Evolutionary conservation across 2,113 vertebrate genomes (phyloP), one percentile per base, ranked within the genome.

Genomic region (Holacanthus passer): DNA sequence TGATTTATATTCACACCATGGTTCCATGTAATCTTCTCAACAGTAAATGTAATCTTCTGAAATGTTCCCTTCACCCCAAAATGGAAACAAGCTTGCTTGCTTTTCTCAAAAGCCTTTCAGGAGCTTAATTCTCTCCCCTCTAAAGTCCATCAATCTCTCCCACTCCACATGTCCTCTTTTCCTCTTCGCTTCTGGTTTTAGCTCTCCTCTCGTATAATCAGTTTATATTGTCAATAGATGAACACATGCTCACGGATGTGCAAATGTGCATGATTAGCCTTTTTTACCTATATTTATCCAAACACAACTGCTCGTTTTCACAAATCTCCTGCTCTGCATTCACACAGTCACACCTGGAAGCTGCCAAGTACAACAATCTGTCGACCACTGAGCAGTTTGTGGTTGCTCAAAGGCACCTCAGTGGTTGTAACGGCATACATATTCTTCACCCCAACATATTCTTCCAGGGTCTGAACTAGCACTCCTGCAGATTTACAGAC

Each of bases 31-130:
- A 75, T 78, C 47, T 63, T 71, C 65, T 75, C 14, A 35, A 53
- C 41, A 67, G n/a, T 60, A 79, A 79, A 65, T 73, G 56, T 71
- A 65, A 73, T 83, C 64, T 69, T 72, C 32, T 55, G n/a, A 68
- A 72, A 73, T 62, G 19, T 72, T 62, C 17, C n/a, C 29, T 4
- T 59, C 4, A 43, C 16, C 32, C 47, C 48, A 35, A 39, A 77
- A 39, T 55, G 67, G 56, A 63, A 69, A 71, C 31, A 78, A 58
- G 31, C 63, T 24, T 67, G 55, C 55, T 43, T 74, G 19, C 59
- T 72, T 72, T 62, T 47, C 73, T 67, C 20, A 55, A 77, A 75
- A 80, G 59, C 52, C 41, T 65, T 68, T 77, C 60, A 31, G 37
- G 16, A 78, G 53, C 73, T 66, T 77, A 73, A 63, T 81, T 72